A percentile compares a stretch with the other conserved stretches of the same genome.
Evolutionary conservation across 2,797 vertebrate species (phyloP).

Genomic region (Sebastes hubbsi): DNA sequence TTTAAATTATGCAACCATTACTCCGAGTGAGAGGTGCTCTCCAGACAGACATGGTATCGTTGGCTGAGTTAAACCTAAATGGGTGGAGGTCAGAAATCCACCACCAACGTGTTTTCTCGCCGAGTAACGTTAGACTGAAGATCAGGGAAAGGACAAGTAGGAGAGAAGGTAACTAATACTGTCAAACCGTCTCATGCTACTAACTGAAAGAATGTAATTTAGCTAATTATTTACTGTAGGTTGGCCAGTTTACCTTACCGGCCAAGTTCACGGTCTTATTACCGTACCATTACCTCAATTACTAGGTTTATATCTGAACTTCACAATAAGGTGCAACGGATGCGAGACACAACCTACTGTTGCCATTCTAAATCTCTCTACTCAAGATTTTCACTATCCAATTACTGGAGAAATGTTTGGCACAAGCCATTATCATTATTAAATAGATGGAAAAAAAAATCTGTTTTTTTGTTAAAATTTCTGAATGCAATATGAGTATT

Average conservation of each 20-base stretch:
- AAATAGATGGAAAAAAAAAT: not conserved
- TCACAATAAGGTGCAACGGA: not conserved
- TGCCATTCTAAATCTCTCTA: not conserved
- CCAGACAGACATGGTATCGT: conserved; percentile 3
- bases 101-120: not conserved
- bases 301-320: not conserved
- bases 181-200: conserved; percentile 14
- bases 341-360: not conserved
- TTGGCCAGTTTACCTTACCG: not conserved
- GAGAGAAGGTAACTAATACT: conserved; percentile 14
- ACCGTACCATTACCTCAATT: not conserved
- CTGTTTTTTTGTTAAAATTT: not conserved
- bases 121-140: conserved; percentile 29
- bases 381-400: not conserved
- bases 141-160: not conserved
- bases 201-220: conserved; percentile 16
- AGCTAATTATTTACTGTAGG: conserved; percentile 33
- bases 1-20: conserved; percentile 51
- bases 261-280: not conserved
- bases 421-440: not conserved
- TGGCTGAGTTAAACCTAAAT: not conserved
- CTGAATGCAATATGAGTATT: not conserved
- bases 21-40: not conserved
- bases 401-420: not conserved
- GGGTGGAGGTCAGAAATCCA: conserved; percentile 14